Base-by-base conservation (phyloP, 2,113 vertebrate genomes). In the Hemicordylus capensis region DNA sequence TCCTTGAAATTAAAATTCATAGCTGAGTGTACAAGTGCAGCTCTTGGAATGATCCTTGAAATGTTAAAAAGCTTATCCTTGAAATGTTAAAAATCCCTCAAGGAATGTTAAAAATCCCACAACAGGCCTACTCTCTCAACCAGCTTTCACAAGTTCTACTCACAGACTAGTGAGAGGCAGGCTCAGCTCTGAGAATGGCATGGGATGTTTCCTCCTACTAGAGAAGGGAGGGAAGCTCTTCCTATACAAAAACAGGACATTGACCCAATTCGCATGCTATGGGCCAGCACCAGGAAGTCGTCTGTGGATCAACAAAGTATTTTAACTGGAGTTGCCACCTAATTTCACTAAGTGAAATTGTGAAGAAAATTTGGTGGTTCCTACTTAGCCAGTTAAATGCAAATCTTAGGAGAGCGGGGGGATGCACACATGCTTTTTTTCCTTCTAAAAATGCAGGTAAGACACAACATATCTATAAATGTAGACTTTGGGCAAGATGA, bases 21-120 rank as follows among this genome's bases (percentile, higher is more conserved):
- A 34, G 48, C 11, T 46, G 59, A 39, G 24, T 84, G 64, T 76
- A 11, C 44, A 42, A 1, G 34, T 76, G 20, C 19, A 46, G 17
- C 59, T 56, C 39, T 63, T 67, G 4, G 42, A 87, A 90, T 84
- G 34, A 14, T 93, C 54, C 72, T 61, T 24, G 46, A 66, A 80
- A 31, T 12, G 10, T 10, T 31, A 72, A 85, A 77, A 54, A 67
- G 31, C 77, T 79, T 80, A 80, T 24, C 10, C 1, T 26, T 34
- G 46, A 66, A 80, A 31, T 12, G 10, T 10, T 31, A 72, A 85
- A 77, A 54, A 67, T 44, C 28, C 51, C 48, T 42, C 31, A 34
- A 1, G 20, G 63, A 64, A 76, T n/a, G n/a, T n/a, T n/a, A n/a
- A n/a, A n/a, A n/a, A 72, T 64, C 42, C 34, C 48, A 72, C 54